These are phyloP conservation scores for Coptodon rendalli DNA, from an alignment of 2,113 vertebrate species.

Conservation along the genomic window DNA sequence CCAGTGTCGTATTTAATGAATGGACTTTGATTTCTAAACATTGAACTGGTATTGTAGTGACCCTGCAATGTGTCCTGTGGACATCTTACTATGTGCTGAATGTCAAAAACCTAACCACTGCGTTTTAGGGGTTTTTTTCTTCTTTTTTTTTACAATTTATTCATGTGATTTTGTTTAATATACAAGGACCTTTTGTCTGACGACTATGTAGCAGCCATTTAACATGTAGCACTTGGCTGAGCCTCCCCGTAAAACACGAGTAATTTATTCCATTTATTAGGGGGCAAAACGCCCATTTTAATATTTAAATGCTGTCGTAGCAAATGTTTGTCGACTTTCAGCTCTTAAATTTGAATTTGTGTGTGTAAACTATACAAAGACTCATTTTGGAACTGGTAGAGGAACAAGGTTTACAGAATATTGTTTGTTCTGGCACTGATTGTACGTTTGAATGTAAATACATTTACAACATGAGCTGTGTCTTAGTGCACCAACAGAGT, in stretches of 20 bases:
- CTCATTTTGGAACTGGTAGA: conserved; percentile 15
- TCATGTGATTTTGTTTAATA: conserved; percentile 37
- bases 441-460: conserved; percentile 72
- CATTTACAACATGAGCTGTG: conserved; percentile 68
- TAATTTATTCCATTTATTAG: not conserved
- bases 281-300: not conserved
- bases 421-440: conserved; percentile 52
- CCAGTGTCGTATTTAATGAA: not conserved
- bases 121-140: not conserved
- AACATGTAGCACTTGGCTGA: conserved; percentile 52
- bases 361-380: not conserved
- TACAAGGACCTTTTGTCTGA: conserved; percentile 36
- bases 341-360: not conserved
- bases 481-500: conserved; percentile 54
- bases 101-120: conserved; percentile 53
- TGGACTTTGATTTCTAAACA: conserved; percentile 54
- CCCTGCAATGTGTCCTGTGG: conserved; percentile 75
- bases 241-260: conserved; percentile 4
- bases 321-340: conserved; percentile 24
- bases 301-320: conserved; percentile 29
- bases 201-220: conserved; percentile 56
- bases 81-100: conserved; percentile 70
- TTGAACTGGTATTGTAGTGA: conserved; percentile 70
- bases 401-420: conserved; percentile 15
- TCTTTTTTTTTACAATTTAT: conserved; percentile 34